Evolutionary conservation across 2,888 invertebrate species (phyloP).

Genomic region (Orchesellides sinensis): DNA sequence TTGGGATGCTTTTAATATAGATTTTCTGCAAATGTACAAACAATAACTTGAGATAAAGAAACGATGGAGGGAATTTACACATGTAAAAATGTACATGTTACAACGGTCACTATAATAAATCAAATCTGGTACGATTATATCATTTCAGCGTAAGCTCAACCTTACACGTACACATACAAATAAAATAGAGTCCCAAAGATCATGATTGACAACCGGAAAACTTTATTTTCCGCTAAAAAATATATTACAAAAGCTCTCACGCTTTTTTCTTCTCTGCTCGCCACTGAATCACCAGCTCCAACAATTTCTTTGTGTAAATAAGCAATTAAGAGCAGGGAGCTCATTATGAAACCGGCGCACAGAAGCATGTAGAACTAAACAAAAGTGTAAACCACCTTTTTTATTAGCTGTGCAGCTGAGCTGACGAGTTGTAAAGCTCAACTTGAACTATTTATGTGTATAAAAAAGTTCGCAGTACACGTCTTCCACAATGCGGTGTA

Average conservation of each 20-base stretch:
- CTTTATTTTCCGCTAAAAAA: conserved; percentile 62
- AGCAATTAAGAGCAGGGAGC: conserved; percentile 55
- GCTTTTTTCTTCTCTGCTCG: conserved; percentile 13
- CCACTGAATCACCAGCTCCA: conserved; percentile 8
- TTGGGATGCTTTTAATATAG: too few species aligned
- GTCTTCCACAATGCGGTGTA: conserved; percentile 27
- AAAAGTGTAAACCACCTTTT: conserved; percentile 43
- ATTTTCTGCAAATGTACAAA: too few species aligned
- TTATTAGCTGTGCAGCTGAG: conserved; percentile 12
- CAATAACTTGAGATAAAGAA: too few species aligned
- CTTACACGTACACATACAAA: not conserved
- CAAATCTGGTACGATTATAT: conserved; percentile 2
- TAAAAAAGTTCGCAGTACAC: not conserved
- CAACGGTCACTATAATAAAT: conserved; percentile 19
- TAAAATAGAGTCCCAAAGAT: conserved; percentile 45
- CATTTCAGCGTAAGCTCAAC: conserved; percentile 9
- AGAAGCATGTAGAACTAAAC: not conserved
- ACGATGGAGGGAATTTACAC: too few species aligned
- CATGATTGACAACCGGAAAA: conserved; percentile 65
- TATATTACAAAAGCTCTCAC: conserved; percentile 55
- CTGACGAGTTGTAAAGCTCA: too few species aligned
- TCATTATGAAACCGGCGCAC: conserved; percentile 60
- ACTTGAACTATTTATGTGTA: not conserved
- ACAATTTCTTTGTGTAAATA: conserved; percentile 52
- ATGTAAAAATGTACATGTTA: not conserved